Conservation (phyloP, 2,888 invertebrate genomes). For the Harmothoe impar region DNA sequence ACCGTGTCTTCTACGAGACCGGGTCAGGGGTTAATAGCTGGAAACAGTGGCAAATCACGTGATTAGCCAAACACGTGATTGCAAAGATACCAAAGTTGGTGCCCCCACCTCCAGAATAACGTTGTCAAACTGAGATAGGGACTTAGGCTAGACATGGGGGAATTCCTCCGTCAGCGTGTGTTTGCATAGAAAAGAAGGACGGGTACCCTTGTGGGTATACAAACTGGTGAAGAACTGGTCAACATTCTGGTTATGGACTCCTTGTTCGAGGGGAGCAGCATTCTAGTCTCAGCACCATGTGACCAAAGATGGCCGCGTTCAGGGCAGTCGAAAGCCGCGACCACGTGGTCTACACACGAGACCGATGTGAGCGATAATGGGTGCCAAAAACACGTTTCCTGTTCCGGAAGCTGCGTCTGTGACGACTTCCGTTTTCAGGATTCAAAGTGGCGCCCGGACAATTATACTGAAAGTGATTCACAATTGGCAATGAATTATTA, state of each 20-base stretch:
- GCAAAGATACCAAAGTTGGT: slow-evolving; percentile 50
- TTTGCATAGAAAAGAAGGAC: not conserved
- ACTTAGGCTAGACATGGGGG: not conserved
- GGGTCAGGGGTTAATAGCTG: not conserved
- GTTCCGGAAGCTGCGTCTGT: not conserved
- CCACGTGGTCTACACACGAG: not conserved
- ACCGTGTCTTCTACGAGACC: not conserved
- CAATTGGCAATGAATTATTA: slow-evolving; percentile 33
- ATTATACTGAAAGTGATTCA: slow-evolving; percentile 33
- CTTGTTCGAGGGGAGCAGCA: slow-evolving; percentile 3
- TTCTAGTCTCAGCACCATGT: slow-evolving; percentile 52
- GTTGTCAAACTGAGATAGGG: slow-evolving; percentile 39
- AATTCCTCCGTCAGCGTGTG: not conserved
- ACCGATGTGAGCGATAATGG: slow-evolving; percentile 45
- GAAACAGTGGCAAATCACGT: slow-evolving; percentile 19
- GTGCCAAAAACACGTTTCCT: not conserved
- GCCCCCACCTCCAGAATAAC: slow-evolving; percentile 8
- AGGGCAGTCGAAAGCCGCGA: slow-evolving; percentile 24
- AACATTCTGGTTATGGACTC: not conserved
- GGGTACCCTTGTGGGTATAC: not conserved
- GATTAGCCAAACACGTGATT: not conserved
- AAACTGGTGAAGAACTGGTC: not conserved
- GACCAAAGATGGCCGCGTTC: slow-evolving; percentile 58
- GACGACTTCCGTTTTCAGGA: not conserved
- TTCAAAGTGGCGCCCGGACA: not conserved